phyloP scores from a whole-genome alignment of 2,113 vertebrate species.

The Melozone crissalis region DNA sequence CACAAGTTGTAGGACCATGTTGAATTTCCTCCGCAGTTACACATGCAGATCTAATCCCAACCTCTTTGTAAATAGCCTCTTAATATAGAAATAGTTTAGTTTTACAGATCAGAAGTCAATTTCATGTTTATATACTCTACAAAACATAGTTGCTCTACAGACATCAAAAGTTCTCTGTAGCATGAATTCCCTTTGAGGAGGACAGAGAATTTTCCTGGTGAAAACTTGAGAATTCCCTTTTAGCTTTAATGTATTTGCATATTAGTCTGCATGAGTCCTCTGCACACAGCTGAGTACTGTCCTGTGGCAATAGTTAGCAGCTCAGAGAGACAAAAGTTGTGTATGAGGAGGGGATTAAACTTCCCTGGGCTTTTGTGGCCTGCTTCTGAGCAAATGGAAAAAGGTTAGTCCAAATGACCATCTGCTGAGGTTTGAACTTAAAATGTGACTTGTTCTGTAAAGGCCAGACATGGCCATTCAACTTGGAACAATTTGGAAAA shows the following conservation, averaged over 20 bases:
- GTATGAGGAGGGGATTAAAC: fast-evolving
- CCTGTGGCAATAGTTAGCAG: background rate
- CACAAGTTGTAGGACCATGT: background rate
- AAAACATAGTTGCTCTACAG: background rate
- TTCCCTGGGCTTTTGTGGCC: background rate
- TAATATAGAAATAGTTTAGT: background rate
- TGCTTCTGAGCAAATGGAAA: background rate
- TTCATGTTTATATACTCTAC: background rate
- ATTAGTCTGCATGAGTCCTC: background rate
- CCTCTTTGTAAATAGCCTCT: background rate
- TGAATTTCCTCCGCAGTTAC: background rate
- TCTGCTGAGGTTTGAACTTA: background rate
- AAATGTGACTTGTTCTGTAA: background rate
- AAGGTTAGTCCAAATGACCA: background rate
- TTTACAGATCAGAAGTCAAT: background rate
- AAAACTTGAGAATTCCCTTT: background rate
- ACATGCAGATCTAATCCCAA: background rate
- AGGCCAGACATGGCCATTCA: background rate
- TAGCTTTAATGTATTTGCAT: background rate
- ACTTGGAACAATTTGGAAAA: background rate
- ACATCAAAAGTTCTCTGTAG: background rate
- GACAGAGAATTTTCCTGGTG: background rate
- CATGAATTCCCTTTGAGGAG: background rate
- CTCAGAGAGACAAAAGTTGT: background rate
- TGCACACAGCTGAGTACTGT: background rate